Conservation (phyloP, 2,888 invertebrate species). For the Tenthredo distinguenda region DNA sequence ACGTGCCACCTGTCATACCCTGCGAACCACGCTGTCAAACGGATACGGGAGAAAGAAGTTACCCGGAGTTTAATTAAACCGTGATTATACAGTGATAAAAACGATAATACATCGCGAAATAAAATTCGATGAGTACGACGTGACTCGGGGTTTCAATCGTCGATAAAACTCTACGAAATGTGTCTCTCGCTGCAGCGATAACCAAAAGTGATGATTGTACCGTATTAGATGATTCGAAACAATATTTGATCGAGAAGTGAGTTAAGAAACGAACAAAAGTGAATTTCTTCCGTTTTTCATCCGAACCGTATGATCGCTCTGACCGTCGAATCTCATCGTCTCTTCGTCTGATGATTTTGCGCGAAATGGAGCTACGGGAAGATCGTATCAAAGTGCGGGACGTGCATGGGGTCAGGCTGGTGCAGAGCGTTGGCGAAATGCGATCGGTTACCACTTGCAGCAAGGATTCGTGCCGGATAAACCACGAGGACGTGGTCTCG, state of each 20-base stretch:
- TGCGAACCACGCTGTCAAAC: slow-evolving; percentile 37
- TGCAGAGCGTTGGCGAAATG: background rate
- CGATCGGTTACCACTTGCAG: background rate
- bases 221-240: background rate
- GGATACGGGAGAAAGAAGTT: background rate
- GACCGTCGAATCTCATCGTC: background rate
- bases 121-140: background rate
- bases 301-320: background rate
- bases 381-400: slow-evolving; percentile 57
- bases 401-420: background rate
- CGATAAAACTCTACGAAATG: background rate
- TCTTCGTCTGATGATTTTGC: slow-evolving; percentile 50
- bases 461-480: background rate
- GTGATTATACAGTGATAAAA: background rate
- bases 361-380: slow-evolving; percentile 63
- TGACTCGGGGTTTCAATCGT: background rate
- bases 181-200: background rate
- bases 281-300: background rate
- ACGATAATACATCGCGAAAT: background rate
- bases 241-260: background rate
- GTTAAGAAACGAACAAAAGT: background rate
- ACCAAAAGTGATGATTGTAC: background rate
- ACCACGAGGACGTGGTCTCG: background rate
- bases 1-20: slow-evolving; percentile 74
- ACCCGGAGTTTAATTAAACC: background rate